Evolutionary conservation across 2,888 invertebrate species (phyloP).

Genomic region (Latrodectus hesperus): DNA sequence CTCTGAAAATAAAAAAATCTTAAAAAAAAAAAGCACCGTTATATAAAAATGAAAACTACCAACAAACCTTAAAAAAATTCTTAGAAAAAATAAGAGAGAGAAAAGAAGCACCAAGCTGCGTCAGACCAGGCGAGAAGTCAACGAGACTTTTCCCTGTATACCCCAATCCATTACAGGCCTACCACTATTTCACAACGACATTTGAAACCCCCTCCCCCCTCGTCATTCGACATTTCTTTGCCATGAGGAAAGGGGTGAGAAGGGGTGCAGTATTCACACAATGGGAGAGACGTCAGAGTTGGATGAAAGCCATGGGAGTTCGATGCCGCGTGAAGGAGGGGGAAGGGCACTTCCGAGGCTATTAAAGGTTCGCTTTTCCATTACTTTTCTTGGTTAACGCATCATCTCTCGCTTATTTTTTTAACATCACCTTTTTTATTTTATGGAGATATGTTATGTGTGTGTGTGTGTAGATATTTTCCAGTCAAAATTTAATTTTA

Average conservation of each 20-base stretch:
- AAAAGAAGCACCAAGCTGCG: too few relatives aligned
- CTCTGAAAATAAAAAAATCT: too few relatives aligned
- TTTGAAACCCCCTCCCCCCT: neutral
- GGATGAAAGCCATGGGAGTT: constrained; percentile 29
- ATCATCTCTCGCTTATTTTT: constrained; percentile 12
- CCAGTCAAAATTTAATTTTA: constrained; percentile 16
- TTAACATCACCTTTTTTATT: neutral
- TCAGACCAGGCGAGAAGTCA: too few relatives aligned
- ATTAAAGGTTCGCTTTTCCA: constrained; percentile 19
- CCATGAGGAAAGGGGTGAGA: neutral
- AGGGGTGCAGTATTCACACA: constrained; percentile 30
- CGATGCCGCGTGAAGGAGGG: constrained; percentile 1
- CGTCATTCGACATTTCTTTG: too few relatives aligned
- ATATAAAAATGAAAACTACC: too few relatives aligned
- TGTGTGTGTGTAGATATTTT: neutral
- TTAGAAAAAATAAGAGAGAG: too few relatives aligned
- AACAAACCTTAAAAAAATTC: too few relatives aligned
- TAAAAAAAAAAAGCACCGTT: too few relatives aligned
- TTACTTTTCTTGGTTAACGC: constrained; percentile 11
- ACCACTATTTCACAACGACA: constrained; percentile 5
- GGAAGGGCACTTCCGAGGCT: constrained; percentile 16
- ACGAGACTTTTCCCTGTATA: too few relatives aligned
- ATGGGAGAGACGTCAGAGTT: constrained; percentile 36
- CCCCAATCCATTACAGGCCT: neutral
- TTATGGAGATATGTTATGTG: neutral